Conservation (phyloP, 2,797 vertebrate genomes). For the Danio jaintianensis region DNA sequence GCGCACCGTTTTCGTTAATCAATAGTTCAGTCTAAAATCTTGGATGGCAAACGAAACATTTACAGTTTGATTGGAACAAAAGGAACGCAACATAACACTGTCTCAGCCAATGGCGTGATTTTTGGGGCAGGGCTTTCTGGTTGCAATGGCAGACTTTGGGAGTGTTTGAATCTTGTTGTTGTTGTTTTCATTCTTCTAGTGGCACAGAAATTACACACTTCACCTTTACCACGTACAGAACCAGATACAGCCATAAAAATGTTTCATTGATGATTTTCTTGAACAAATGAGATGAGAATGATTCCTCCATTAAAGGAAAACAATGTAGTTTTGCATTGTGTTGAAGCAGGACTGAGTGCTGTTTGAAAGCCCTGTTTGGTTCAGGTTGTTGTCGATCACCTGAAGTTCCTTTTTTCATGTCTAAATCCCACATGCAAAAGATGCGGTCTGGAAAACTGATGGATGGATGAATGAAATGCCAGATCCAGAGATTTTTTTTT, state of each 20-base stretch:
- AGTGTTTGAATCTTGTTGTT: constrained; percentile 4
- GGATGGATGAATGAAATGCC: not conserved
- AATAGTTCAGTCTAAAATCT: not conserved
- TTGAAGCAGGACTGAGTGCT: not conserved
- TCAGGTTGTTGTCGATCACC: not conserved
- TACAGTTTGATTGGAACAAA: not conserved
- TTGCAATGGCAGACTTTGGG: not conserved
- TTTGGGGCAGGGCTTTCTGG: not conserved
- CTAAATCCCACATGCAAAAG: not conserved
- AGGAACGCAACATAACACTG: not conserved
- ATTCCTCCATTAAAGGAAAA: not conserved
- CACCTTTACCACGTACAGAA: not conserved
- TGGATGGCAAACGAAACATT: constrained; percentile 4
- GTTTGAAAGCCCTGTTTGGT: not conserved
- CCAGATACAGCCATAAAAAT: not conserved
- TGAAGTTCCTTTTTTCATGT: not conserved
- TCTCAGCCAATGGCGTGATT: not conserved
- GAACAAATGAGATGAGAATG: not conserved
- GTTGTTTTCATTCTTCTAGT: not conserved
- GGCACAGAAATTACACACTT: not conserved
- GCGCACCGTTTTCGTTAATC: not conserved
- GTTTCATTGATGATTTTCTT: not conserved
- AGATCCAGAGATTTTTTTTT: not conserved
- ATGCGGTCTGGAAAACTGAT: not conserved
- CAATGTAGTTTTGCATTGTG: not conserved